Conservation (phyloP, 1,140 invertebrate genomes). For the Polypedilum vanderplanki region DNA sequence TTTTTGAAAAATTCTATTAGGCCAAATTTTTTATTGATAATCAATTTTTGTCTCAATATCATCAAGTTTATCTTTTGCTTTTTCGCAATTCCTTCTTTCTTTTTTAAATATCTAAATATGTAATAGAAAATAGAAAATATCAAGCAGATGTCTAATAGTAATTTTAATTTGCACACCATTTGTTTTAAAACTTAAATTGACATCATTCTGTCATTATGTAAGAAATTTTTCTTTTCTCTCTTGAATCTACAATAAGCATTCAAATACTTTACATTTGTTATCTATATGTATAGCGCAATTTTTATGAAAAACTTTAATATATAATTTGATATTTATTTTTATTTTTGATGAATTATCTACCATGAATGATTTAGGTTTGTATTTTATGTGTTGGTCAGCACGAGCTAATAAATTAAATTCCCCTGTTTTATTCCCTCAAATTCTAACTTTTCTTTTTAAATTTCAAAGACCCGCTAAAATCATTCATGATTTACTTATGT, state of each 20-base stretch:
- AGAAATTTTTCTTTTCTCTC: background rate
- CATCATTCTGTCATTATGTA: background rate
- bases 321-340: background rate
- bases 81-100: background rate
- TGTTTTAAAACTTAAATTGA: background rate
- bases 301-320: background rate
- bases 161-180: constrained; percentile 10
- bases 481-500: background rate
- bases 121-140: constrained; percentile 11
- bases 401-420: constrained; percentile 6
- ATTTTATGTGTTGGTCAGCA: background rate
- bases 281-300: background rate
- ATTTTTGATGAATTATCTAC: background rate
- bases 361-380: background rate
- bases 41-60: background rate
- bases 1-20: background rate
- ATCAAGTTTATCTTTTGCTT: background rate
- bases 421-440: background rate
- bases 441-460: background rate
- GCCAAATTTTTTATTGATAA: background rate
- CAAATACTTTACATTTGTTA: constrained; percentile 4
- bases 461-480: constrained; percentile 11
- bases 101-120: constrained; percentile 6
- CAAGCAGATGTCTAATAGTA: constrained; percentile 2
- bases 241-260: background rate